Evolutionary conservation across 2,113 vertebrate genomes (phyloP).

Genomic region (western clawed frog (Xenopus tropicalis)): UCB_Xtro_10.0 CM004445.2:46328501-46329000

Average conservation of each 20-base stretch:
- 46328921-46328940: too few species aligned
- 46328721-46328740: neutral
- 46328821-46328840: too few species aligned
- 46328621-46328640: constrained; percentile 10
- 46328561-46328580: constrained; percentile 30
- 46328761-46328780: neutral
- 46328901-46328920: too few species aligned
- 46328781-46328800: too few species aligned
- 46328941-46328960: too few species aligned
- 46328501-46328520: neutral
- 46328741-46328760: neutral
- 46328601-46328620: constrained; percentile 26
- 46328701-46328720: neutral
- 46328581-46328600: constrained; percentile 20
- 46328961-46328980: too few species aligned
- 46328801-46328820: too few species aligned
- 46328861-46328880: too few species aligned
- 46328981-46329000: too few species aligned
- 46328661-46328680: constrained; percentile 36
- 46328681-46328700: constrained; percentile 33
- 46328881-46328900: too few species aligned
- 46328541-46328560: constrained; percentile 5
- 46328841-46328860: too few species aligned
- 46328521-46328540: neutral
- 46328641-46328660: constrained; percentile 1